A percentile compares a stretch with the other conserved stretches of the same genome.
Conservation (phyloP, 1,140 invertebrate genomes). For the Alviniconcha marisindica region DNA sequence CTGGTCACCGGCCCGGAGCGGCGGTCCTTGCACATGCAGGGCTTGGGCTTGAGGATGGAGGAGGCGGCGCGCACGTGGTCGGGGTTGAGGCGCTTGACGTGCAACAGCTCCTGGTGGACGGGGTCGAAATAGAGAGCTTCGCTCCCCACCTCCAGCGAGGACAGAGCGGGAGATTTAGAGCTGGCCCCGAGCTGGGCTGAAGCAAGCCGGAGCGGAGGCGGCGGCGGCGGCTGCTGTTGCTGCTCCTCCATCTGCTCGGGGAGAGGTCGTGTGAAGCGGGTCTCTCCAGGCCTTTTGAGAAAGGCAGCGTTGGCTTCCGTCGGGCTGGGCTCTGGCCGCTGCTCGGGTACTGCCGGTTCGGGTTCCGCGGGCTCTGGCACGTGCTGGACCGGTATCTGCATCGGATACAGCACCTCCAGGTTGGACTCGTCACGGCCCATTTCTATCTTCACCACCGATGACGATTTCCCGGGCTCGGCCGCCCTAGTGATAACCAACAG, state of each 20-base stretch:
- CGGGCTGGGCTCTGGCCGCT: neutral
- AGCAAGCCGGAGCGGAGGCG: neutral
- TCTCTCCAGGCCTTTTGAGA: neutral
- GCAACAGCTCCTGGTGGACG: neutral
- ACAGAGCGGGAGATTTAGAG: neutral
- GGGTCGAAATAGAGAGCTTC: conserved; percentile 11
- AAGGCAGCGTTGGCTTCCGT: neutral
- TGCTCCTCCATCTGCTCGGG: neutral
- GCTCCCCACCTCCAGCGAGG: too few species aligned
- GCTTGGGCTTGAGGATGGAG: neutral
- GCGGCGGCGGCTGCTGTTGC: neutral
- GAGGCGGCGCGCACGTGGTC: neutral
- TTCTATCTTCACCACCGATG: too few species aligned
- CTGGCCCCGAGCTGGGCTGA: neutral
- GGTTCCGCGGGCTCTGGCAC: too few species aligned
- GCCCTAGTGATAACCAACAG: too few species aligned
- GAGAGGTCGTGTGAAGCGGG: neutral
- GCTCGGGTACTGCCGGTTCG: neutral
- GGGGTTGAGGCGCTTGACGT: neutral
- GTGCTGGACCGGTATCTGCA: too few species aligned
- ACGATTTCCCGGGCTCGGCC: too few species aligned
- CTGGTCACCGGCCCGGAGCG: neutral
- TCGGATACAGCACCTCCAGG: too few species aligned
- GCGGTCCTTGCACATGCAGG: neutral
- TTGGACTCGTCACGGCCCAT: too few species aligned